phyloP scores from a whole-genome alignment of 2,888 invertebrate genomes.

The Noctua comes region DNA sequence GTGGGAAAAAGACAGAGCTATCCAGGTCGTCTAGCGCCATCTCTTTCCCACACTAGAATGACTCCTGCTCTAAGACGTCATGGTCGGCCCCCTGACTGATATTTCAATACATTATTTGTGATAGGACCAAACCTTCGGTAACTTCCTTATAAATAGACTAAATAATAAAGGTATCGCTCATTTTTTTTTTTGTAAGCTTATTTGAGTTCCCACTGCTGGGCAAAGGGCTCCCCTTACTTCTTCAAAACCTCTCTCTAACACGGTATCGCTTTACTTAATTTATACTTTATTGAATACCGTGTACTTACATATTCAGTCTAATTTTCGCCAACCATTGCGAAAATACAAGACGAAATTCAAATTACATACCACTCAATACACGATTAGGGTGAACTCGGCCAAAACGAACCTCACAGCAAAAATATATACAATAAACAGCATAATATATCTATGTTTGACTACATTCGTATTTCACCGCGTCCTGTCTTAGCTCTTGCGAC shows the following conservation, averaged over 20 bases:
- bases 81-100: no score
- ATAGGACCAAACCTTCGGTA: background rate
- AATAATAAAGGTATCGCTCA: no score
- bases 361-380: background rate
- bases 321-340: background rate
- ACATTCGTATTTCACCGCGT: conserved; percentile 70
- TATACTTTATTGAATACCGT: background rate
- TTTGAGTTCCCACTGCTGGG: no score
- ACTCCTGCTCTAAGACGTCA: no score
- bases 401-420: conserved; percentile 56
- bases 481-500: conserved; percentile 76
- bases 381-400: conserved; percentile 16
- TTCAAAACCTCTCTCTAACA: no score
- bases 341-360: background rate
- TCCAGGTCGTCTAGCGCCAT: no score
- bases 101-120: background rate
- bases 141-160: no score
- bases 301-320: background rate
- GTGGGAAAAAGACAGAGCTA: no score
- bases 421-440: conserved; percentile 48
- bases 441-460: conserved; percentile 68
- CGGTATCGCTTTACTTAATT: background rate
- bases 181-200: no score
- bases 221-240: no score
- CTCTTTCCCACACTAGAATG: no score